These are phyloP conservation scores for Sciurus carolinensis DNA, from an alignment of 2,797 vertebrate species.

Conservation along the genomic window DNA sequence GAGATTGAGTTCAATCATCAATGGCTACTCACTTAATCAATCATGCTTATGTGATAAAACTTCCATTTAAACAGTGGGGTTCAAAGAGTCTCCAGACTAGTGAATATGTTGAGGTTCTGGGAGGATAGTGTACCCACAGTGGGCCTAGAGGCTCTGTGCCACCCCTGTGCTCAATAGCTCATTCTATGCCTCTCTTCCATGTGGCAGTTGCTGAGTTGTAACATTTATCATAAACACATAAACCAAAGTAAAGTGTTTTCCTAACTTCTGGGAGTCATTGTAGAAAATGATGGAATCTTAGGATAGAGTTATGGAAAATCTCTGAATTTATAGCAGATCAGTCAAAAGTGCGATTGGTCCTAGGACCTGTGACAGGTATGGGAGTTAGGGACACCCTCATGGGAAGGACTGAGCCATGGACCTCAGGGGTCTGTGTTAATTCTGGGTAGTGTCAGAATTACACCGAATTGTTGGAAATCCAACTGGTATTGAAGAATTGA, in stretches of 20 bases:
- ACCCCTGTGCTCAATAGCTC: too few relatives aligned
- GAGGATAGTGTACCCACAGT: not conserved
- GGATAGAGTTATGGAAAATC: not conserved
- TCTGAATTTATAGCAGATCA: not conserved
- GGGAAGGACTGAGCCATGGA: not conserved
- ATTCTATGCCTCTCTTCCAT: not conserved
- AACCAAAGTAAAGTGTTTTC: not conserved
- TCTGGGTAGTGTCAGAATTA: not conserved
- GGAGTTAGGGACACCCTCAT: not conserved
- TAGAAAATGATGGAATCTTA: too few relatives aligned
- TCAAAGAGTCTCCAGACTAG: not conserved
- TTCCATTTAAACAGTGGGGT: not conserved
- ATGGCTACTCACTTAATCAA: not conserved
- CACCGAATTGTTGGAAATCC: not conserved
- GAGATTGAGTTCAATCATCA: not conserved
- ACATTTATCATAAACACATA: not conserved
- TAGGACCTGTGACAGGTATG: not conserved
- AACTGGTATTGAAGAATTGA: not conserved
- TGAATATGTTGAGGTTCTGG: not conserved
- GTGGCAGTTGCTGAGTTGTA: not conserved
- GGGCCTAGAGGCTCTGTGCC: not conserved
- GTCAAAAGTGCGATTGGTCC: not conserved
- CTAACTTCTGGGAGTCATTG: not conserved
- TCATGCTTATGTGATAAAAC: not conserved
- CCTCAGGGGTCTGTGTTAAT: not conserved